These are phyloP conservation scores for Nomada flava DNA, from an alignment of 2,888 invertebrate species.

Conservation along the genomic window DNA sequence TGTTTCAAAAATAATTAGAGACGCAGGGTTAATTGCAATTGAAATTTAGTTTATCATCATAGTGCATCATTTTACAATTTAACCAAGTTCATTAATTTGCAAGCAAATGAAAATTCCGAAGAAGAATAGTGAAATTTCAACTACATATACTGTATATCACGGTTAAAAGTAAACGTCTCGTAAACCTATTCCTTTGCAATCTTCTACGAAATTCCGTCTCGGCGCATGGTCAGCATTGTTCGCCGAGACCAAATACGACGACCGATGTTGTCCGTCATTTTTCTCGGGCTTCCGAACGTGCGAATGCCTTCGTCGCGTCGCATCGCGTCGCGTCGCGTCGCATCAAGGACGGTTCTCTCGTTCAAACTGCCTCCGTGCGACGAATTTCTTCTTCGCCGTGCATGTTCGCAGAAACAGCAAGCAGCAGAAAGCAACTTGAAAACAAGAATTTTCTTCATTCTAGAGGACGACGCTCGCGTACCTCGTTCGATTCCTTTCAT, in stretches of 20 bases:
- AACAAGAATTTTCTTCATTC: not conserved
- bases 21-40: not conserved
- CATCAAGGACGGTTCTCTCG: slow-evolving; percentile 54
- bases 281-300: slow-evolving; percentile 52
- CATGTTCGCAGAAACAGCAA: not conserved
- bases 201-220: slow-evolving; percentile 5
- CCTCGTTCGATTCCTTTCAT: too few species aligned
- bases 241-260: slow-evolving; percentile 53
- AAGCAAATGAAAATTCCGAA: too few species aligned
- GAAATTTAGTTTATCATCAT: not conserved
- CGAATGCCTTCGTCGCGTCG: slow-evolving; percentile 54
- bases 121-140: too few species aligned
- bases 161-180: not conserved
- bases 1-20: too few species aligned
- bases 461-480: not conserved
- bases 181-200: not conserved
- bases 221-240: slow-evolving; percentile 6
- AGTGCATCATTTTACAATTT: too few species aligned
- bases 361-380: slow-evolving; percentile 40
- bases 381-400: slow-evolving; percentile 33
- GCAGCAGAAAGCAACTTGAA: not conserved
- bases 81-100: too few species aligned
- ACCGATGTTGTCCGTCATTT: slow-evolving; percentile 57
- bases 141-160: too few species aligned
- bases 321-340: slow-evolving; percentile 52